Percentiles rank a stretch among this genome's conserved stretches.
These are phyloP conservation scores for Vanessa atalanta DNA, from an alignment of 1,140 invertebrate species.

Conservation along the genomic window DNA sequence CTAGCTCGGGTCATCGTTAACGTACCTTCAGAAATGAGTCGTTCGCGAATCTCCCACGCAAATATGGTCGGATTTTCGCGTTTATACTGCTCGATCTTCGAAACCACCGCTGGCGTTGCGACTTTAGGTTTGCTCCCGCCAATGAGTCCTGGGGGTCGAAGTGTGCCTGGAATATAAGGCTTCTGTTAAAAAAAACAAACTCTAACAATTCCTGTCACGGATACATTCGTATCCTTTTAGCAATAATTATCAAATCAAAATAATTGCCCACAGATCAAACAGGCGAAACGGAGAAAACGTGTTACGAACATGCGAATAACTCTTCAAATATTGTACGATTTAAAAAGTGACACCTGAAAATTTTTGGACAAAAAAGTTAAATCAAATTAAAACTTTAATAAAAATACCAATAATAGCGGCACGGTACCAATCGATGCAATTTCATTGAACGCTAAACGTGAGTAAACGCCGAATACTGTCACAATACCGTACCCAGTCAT, in stretches of 20 bases:
- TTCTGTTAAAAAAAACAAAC: slow-evolving; percentile 9
- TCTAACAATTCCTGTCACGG: slow-evolving; percentile 11
- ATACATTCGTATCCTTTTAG: slow-evolving; percentile 17
- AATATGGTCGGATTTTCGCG: slow-evolving; percentile 98
- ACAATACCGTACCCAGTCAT: slow-evolving; percentile 47
- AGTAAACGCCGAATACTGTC: slow-evolving; percentile 64
- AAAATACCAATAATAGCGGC: slow-evolving; percentile 73
- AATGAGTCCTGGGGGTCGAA: slow-evolving; percentile 96
- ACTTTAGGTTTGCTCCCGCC: slow-evolving; percentile 99
- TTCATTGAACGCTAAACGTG: slow-evolving; percentile 76
- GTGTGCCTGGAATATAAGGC: slow-evolving; percentile 87
- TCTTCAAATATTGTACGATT: slow-evolving; percentile 11
- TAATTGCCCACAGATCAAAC: slow-evolving; percentile 19
- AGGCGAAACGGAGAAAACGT: slow-evolving; percentile 19
- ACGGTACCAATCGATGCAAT: slow-evolving; percentile 74
- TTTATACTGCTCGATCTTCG: slow-evolving; percentile 98
- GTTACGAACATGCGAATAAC: background rate
- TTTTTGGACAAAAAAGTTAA: slow-evolving; percentile 51
- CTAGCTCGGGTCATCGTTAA: slow-evolving; percentile 30
- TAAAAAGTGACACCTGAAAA: slow-evolving; percentile 57
- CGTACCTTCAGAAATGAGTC: slow-evolving; percentile 96
- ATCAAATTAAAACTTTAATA: slow-evolving; percentile 70
- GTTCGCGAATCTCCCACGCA: slow-evolving; percentile 97
- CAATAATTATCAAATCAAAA: slow-evolving; percentile 35
- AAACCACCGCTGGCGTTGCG: slow-evolving; percentile 96